These are phyloP conservation scores for Prinia subflava DNA, from an alignment of 2,113 vertebrate species.

Conservation along the genomic window DNA sequence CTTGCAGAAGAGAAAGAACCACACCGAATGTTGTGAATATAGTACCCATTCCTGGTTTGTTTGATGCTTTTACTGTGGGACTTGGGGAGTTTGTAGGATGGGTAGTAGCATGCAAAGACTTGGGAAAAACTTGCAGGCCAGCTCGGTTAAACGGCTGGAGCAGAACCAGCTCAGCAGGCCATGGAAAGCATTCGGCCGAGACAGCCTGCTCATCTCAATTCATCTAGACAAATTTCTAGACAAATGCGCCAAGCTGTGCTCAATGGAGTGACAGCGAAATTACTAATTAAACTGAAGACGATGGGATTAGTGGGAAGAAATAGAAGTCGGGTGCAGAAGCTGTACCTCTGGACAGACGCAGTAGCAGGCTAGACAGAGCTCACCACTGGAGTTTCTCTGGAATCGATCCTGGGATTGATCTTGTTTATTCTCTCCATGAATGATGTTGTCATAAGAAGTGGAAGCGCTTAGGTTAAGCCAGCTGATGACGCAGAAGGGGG, in stretches of 20 bases:
- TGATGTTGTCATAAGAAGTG: constrained; percentile 54
- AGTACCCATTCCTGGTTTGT: neutral
- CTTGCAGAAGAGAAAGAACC: neutral
- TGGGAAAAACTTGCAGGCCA: neutral
- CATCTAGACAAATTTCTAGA: constrained; percentile 34
- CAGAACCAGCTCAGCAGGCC: neutral
- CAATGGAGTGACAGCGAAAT: neutral
- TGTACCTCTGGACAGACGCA: neutral
- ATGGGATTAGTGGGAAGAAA: constrained; percentile 31
- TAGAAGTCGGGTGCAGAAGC: neutral
- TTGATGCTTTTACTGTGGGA: neutral
- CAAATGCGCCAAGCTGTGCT: constrained; percentile 46
- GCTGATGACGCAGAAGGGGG: constrained; percentile 44
- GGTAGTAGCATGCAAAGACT: neutral
- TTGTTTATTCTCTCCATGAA: constrained; percentile 55
- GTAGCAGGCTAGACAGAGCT: neutral
- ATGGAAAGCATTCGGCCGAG: neutral
- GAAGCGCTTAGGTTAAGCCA: constrained; percentile 33
- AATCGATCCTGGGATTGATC: constrained; percentile 35
- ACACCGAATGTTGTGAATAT: neutral
- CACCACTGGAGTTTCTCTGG: neutral
- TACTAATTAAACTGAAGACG: constrained; percentile 49
- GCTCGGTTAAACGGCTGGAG: neutral
- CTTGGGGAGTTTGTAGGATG: neutral
- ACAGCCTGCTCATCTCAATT: constrained; percentile 34